These are phyloP conservation scores for Ganaspis sp. DNA, from an alignment of 1,140 invertebrate species.

Conservation along the genomic window DNA sequence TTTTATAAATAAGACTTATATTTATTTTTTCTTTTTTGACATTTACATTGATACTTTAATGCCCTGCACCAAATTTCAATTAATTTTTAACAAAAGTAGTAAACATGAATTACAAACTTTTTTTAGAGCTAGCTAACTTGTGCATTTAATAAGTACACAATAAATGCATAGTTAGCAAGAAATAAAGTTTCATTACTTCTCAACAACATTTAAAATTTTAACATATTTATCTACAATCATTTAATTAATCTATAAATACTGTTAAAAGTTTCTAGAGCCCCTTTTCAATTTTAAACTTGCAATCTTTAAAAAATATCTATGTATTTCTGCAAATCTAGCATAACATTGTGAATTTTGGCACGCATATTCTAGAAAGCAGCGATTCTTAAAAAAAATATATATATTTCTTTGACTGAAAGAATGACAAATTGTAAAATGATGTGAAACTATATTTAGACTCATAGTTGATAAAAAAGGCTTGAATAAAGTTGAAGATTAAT, in stretches of 20 bases:
- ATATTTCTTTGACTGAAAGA: too few species aligned
- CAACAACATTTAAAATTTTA: background rate
- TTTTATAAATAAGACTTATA: too few species aligned
- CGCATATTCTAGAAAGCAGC: background rate
- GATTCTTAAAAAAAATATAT: background rate
- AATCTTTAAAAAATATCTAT: background rate
- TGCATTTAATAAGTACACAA: background rate
- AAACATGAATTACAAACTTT: too few species aligned
- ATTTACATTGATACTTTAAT: constrained; percentile 3
- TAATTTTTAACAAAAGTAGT: background rate
- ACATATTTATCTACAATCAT: background rate
- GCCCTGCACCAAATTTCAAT: background rate
- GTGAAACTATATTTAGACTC: too few species aligned
- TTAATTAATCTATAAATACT: constrained; percentile 7
- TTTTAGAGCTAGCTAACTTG: too few species aligned
- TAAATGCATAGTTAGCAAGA: background rate
- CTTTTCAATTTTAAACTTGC: background rate
- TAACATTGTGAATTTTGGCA: background rate
- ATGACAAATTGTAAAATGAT: too few species aligned
- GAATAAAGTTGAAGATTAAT: background rate
- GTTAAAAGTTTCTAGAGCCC: background rate
- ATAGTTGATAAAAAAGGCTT: background rate
- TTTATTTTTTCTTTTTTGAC: background rate
- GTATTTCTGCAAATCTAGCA: background rate
- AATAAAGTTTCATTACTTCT: background rate